Evolutionary conservation across 2,888 invertebrate genomes (phyloP), one percentile per base, ranked within the genome.

Genomic region (Malachius bipustulatus): DNA sequence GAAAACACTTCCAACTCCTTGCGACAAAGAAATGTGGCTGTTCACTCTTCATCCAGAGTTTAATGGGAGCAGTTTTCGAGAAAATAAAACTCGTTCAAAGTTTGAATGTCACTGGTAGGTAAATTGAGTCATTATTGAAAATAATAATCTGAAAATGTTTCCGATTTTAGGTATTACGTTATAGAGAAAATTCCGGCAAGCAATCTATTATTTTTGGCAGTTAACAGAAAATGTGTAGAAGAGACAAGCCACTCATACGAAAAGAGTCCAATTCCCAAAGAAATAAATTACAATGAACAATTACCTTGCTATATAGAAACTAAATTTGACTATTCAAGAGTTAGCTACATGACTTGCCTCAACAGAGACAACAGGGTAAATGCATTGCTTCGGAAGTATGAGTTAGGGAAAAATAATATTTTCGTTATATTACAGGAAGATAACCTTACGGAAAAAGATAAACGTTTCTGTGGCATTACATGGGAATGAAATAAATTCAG

Each of bases 1-100:
- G 46, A 69, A 85, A 52, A 89, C 89, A 0, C 69, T 81, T 29
- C 84, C 85, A 1, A 80, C 83, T 36, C 82, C 88, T 3, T 91
- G 90, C 57, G 90, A 90, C 58, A 72, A 84, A 56, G 77, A 83
- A 42, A 52, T 56, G 45, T 57, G 56, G 51, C 46, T 63, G 30
- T 62, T 59, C 43, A 61, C 55, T 14, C 48, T 59, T 26, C 47
- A 34, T 2, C 38, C 42, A 2, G 37, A 34, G 12, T 56, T 54
- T 37, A 42, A 39, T 2, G 31, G 44, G 1, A 52, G 40, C 19
- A 43, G 35, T 3, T 35, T 34, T 10, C 50, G 44, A 27, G 34
- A 43, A 1, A 46, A 48, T 14, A 45, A 41, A n/a, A 43, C 40
- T 4, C n/a, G n/a, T n/a, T 45, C 45, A 2, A 56, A 54, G 37